Evolutionary conservation across 1,140 invertebrate genomes (phyloP).

Genomic region (Sitobion miscanthi): DNA sequence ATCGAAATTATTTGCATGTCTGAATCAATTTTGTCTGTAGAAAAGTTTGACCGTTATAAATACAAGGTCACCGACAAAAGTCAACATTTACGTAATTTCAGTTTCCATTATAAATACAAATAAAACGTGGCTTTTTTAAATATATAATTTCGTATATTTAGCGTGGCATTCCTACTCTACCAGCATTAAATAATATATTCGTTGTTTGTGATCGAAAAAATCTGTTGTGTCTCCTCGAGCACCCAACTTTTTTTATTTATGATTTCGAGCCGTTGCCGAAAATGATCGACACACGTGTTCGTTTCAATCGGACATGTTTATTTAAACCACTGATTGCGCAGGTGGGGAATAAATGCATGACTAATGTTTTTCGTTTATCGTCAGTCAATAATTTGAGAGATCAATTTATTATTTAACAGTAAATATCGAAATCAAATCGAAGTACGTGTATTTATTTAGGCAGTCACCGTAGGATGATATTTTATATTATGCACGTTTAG

Average conservation of each 20-base stretch:
- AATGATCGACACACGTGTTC: background rate
- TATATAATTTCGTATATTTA: background rate
- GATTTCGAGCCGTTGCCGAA: background rate
- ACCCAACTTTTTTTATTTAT: background rate
- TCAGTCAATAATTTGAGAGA: background rate
- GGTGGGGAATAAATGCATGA: background rate
- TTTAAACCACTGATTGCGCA: background rate
- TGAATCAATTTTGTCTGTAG: background rate
- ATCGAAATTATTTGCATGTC: background rate
- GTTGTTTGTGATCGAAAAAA: background rate
- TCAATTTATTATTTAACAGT: background rate
- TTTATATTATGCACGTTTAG: no score
- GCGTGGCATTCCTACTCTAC: background rate
- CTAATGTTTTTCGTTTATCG: background rate
- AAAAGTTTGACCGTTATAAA: background rate
- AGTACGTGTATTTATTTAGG: background rate
- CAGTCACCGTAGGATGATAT: no score
- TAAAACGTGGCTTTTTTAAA: background rate
- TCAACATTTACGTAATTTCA: background rate
- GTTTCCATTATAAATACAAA: background rate
- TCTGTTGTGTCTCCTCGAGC: background rate
- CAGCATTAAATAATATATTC: background rate
- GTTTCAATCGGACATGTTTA: background rate
- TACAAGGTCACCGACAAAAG: background rate
- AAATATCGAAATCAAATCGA: background rate